Evolutionary conservation across 2,888 invertebrate genomes (phyloP), one percentile per base, ranked within the genome.

Genomic region (Eupsilia transversa): DNA sequence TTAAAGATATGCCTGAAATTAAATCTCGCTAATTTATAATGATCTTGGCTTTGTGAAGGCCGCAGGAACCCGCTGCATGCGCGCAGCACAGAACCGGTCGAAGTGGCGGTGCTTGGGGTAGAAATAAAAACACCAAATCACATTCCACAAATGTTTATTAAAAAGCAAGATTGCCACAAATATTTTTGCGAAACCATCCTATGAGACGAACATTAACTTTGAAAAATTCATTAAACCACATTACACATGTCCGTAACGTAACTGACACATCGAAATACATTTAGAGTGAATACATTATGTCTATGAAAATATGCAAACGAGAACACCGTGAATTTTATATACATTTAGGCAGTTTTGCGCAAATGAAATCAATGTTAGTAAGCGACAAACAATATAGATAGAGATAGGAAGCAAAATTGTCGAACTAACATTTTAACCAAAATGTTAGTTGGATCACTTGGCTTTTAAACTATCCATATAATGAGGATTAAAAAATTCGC

Each of bases 111-210:
- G n/a, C n/a, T 38, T 38, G 9, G 9, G 38, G n/a, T 17, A 38
- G n/a, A 61, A 65, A 65, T 52, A 72, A 86, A 72, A 85, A 83
- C 68, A 78, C 59, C 27, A 27, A 1, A 38, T 78, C 77, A 86
- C 82, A 89, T 88, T 86, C 82, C 88, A 88, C 81, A 80, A 87
- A 83, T 71, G 57, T 88, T 87, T 88, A 88, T 79, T 75, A 77
- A 83, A 86, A 86, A 85, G 87, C 83, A 86, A 86, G 66, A 76
- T 63, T 73, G 74, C 78, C 74, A 87, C 83, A 88, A 85, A 77
- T 80, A 75, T 69, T 81, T 79, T 82, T 80, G 76, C 77, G 79
- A 83, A 83, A 83, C 77, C 74, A 75, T 81, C 68, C 63, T 80
- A 71, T 63, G 60, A 74, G 77, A 76, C 69, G 72, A 79, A 76